phyloP scores from a whole-genome alignment of 2,888 invertebrate species.

The Margaritifera margaritifera region DNA sequence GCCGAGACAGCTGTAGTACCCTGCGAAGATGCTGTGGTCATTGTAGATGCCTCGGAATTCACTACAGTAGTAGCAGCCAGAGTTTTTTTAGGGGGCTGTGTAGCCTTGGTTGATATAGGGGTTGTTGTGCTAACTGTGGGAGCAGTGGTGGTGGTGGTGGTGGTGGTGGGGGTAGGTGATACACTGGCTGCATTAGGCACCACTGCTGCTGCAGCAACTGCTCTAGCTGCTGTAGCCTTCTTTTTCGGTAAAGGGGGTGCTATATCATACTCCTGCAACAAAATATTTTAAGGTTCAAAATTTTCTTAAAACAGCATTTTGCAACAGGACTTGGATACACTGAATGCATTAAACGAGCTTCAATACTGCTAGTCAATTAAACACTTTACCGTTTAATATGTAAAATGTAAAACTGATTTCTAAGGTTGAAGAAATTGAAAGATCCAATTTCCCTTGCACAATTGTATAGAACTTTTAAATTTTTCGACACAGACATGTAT shows the following conservation, averaged over 20 bases:
- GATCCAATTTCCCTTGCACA: no score
- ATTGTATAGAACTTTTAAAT: no score
- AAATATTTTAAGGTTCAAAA: no score
- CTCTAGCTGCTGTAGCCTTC: conserved; percentile 2
- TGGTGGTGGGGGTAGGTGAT: conserved; percentile 26
- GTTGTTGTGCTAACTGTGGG: conserved; percentile 41
- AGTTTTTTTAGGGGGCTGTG: conserved; percentile 29
- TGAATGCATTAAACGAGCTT: no score
- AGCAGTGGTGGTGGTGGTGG: conserved; percentile 30
- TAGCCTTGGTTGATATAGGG: conserved; percentile 36
- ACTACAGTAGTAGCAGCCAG: conserved; percentile 39
- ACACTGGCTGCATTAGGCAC: conserved; percentile 63
- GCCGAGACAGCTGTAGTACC: conserved; percentile 20
- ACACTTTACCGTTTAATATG: no score
- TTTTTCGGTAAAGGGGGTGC: conserved; percentile 6
- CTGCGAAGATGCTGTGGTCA: conserved; percentile 9
- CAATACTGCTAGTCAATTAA: no score
- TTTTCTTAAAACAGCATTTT: no score
- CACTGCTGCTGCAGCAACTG: conserved; percentile 58
- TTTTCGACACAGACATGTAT: no score
- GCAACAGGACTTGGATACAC: no score
- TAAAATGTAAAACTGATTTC: no score
- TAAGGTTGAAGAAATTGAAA: no score
- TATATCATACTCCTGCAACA: conserved; percentile 16
- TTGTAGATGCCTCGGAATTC: conserved; percentile 24